A percentile compares a stretch with the other conserved stretches of the same genome.
Evolutionary conservation across 2,888 invertebrate species (phyloP).

Genomic region (Nomada ferruginata): DNA sequence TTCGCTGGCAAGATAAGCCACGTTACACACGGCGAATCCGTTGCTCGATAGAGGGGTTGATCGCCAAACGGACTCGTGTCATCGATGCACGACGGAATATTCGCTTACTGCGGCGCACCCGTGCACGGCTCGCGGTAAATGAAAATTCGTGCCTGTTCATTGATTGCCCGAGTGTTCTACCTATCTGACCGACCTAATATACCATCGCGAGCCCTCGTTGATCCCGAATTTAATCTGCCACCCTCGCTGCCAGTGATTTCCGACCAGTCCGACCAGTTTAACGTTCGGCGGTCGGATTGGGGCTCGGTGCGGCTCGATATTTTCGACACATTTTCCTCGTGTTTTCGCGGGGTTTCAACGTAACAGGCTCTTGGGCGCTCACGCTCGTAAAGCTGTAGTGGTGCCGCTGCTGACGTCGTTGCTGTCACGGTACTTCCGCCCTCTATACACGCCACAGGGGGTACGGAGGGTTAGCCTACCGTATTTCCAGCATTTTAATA

Average conservation of each 20-base stretch:
- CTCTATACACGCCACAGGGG: conserved; percentile 67
- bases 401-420: conserved; percentile 67
- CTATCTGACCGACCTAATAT: conserved; percentile 13
- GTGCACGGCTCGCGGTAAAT: conserved; percentile 57
- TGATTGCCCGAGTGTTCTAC: conserved; percentile 36
- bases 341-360: conserved; percentile 39
- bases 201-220: background rate
- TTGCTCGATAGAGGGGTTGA: background rate
- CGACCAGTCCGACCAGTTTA: too few species aligned
- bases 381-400: conserved; percentile 52
- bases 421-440: conserved; percentile 74
- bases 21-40: background rate
- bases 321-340: background rate
- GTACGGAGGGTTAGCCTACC: conserved; percentile 66
- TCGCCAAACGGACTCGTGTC: conserved; percentile 25
- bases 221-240: background rate
- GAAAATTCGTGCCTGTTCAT: conserved; percentile 60
- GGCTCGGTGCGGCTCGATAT: background rate
- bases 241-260: background rate
- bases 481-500: conserved; percentile 43
- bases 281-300: background rate
- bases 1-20: background rate
- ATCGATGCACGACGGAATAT: conserved; percentile 29
- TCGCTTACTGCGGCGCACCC: conserved; percentile 12
- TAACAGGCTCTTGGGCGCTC: conserved; percentile 39